Evolutionary conservation across 2,113 vertebrate species (phyloP).

Genomic region (Petaurus breviceps): DNA sequence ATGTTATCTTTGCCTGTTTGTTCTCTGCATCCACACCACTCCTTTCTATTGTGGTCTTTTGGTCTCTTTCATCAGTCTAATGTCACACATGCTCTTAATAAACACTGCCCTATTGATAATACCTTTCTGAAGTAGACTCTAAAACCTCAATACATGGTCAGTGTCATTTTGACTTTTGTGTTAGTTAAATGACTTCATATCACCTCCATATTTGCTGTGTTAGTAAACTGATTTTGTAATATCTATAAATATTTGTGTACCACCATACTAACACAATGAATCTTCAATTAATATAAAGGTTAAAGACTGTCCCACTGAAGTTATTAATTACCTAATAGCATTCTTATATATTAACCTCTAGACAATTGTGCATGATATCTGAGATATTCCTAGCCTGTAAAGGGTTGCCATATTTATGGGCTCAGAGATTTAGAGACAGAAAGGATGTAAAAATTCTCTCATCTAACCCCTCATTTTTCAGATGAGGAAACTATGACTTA

Average conservation of each 20-base stretch:
- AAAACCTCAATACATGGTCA: background rate
- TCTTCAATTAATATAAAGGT: background rate
- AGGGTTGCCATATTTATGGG: background rate
- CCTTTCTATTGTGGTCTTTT: background rate
- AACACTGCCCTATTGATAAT: background rate
- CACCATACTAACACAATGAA: background rate
- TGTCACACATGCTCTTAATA: background rate
- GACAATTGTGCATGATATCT: background rate
- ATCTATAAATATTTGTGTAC: background rate
- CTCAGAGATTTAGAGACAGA: background rate
- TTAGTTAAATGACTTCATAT: background rate
- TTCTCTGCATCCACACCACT: background rate
- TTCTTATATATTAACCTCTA: background rate
- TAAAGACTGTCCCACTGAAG: background rate
- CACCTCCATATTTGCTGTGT: background rate
- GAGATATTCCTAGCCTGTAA: background rate
- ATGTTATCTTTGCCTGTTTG: background rate
- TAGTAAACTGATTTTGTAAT: background rate
- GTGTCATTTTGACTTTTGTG: background rate
- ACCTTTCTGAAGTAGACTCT: background rate
- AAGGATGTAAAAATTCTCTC: background rate
- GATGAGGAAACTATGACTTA: background rate
- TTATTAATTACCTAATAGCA: background rate
- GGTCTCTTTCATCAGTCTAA: background rate
- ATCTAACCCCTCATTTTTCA: background rate